phyloP scores from a whole-genome alignment of 2,888 invertebrate species.

The Dolomedes plantarius region DNA sequence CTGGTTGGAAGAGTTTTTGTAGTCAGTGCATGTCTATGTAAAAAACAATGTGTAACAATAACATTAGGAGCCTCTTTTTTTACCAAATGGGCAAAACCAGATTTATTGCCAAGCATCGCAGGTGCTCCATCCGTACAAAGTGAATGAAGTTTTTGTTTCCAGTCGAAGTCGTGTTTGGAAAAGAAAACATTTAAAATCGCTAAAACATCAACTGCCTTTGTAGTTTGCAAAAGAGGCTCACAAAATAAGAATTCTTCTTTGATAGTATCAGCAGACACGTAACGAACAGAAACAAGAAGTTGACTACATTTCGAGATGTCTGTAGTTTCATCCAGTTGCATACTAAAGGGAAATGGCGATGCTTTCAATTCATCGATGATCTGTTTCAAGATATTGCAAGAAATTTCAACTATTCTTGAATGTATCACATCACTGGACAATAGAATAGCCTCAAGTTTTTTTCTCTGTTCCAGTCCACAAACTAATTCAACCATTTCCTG shows the following conservation, averaged over 20 bases:
- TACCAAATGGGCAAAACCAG: no score
- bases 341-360: slow-evolving; percentile 49
- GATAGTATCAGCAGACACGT: slow-evolving; percentile 30
- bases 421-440: slow-evolving; percentile 54
- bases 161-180: no score
- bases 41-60: slow-evolving; percentile 9
- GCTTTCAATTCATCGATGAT: slow-evolving; percentile 44
- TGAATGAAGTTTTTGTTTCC: no score
- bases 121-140: no score
- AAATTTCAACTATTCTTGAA: slow-evolving; percentile 52
- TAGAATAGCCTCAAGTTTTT: slow-evolving; percentile 59
- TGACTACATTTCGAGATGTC: no score
- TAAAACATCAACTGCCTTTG: slow-evolving; percentile 13
- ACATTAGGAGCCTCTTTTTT: slow-evolving; percentile 13
- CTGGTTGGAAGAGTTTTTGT: slow-evolving; percentile 44
- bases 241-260: slow-evolving; percentile 41
- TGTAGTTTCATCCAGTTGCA: slow-evolving; percentile 74
- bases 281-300: no score
- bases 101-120: no score
- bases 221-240: slow-evolving; percentile 11
- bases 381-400: slow-evolving; percentile 59
- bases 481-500: slow-evolving; percentile 46
- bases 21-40: slow-evolving; percentile 41
- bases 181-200: slow-evolving; percentile 13
- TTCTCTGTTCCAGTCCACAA: slow-evolving; percentile 53